Evolutionary conservation across 1,140 invertebrate species (phyloP), one percentile per base, ranked within the genome.

Genomic region (Lordiphosa collinella): DNA sequence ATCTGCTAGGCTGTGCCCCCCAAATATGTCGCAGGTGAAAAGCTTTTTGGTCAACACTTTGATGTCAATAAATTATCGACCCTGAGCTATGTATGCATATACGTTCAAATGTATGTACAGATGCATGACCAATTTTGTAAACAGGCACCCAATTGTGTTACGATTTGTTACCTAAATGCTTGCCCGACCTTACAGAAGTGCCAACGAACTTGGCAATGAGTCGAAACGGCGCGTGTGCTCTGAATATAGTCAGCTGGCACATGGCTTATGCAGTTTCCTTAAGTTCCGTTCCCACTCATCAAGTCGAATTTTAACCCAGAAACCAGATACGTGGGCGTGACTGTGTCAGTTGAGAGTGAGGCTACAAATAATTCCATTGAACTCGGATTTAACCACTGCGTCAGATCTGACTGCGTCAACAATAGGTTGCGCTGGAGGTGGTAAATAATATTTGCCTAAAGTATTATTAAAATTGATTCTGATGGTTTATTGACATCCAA

Each of bases 201-300:
- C 71, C 66, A 82, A 82, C 76, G 76, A 80, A 82, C 76, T 80
- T 71, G 76, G 71, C 76, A 82, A 82, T 80, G 76, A 82, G 71
- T 65, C 65, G 38, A 56, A 59, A 6, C 13, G 18, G 38, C 58
- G 71, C 52, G 49, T 65, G 51, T 79, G 74, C 73, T 65, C 76
- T 75, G 37, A 31, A 80, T 79, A 65, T 62, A 47, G 76, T 29
- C 58, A 57, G n/a, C 31, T 22, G 31, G 25, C 47, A 12, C 34
- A 40, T 31, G 32, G 36, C 13, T 58, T 49, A 69, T 37, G 48
- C 40, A 49, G 16, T 41, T 32, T 44, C 35, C 41, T 25, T 50
- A 37, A 1, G 11, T 35, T 40, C 37, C 40, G 11, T 35, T 40
- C 37, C 40, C 25, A 49, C 37, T 38, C 48, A 44, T 50, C 46